A percentile compares a stretch with the other conserved stretches of the same genome.
Evolutionary conservation across 2,888 invertebrate species (phyloP).

Genomic region (Magallana nippona): DNA sequence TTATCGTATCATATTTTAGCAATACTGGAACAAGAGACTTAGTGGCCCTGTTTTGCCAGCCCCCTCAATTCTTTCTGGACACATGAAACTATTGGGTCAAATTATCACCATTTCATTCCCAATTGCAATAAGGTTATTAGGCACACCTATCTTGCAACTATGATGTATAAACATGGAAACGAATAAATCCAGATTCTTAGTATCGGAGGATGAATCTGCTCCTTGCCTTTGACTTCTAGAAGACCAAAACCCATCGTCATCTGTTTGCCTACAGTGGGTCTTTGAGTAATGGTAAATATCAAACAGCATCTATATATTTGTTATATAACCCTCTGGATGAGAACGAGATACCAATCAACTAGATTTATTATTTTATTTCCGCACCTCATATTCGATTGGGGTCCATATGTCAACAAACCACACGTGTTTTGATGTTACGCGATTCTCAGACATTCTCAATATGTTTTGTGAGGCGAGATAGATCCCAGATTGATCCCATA

Average conservation of each 20-base stretch:
- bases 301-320: not conserved
- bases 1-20: conserved; percentile 8
- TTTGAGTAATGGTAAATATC: conserved; percentile 29
- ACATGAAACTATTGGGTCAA: not conserved
- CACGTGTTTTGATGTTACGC: conserved; percentile 27
- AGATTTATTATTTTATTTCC: conserved; percentile 33
- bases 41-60: not conserved
- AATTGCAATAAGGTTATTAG: no score
- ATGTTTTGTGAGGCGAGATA: conserved; percentile 25
- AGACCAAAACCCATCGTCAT: not conserved
- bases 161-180: no score
- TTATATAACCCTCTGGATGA: conserved; percentile 2
- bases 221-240: not conserved
- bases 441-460: conserved; percentile 30
- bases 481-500: conserved; percentile 9
- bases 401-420: conserved; percentile 30
- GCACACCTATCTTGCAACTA: no score
- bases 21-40: not conserved
- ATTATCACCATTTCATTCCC: no score
- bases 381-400: conserved; percentile 26
- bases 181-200: not conserved
- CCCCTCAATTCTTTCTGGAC: not conserved
- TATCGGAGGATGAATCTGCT: not conserved
- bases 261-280: not conserved
- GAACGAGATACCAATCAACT: conserved; percentile 17